phyloP scores from a whole-genome alignment of 2,113 vertebrate species.

The Rhagologus leucostigma region DNA sequence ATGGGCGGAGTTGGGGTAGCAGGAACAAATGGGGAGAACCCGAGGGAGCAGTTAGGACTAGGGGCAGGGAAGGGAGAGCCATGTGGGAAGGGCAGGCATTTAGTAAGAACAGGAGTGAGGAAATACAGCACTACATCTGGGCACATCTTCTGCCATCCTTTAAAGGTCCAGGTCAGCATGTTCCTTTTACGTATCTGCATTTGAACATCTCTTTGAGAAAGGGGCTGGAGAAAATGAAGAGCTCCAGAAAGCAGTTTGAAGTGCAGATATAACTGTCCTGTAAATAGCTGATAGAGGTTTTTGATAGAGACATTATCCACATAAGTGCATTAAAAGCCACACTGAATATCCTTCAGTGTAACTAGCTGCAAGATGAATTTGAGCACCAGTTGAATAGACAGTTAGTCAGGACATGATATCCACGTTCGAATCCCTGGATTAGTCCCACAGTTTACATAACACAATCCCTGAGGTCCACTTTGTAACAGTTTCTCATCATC shows the following conservation, averaged over 20 bases:
- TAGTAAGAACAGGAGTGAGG: too few species aligned
- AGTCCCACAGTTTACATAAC: not conserved
- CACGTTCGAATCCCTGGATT: not conserved
- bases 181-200: not conserved
- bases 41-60: too few species aligned
- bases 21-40: too few species aligned
- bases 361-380: not conserved
- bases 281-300: not conserved
- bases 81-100: too few species aligned
- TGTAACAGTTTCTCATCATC: slow-evolving; percentile 16
- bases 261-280: not conserved
- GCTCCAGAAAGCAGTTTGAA: not conserved
- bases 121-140: too few species aligned
- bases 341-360: not conserved
- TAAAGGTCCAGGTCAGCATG: not conserved
- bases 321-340: not conserved
- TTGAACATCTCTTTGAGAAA: not conserved
- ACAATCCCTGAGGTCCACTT: not conserved
- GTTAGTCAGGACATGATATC: not conserved
- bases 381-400: not conserved
- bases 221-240: not conserved
- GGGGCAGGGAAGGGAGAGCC: too few species aligned
- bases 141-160: not conserved
- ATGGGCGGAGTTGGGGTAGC: too few species aligned
- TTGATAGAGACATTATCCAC: not conserved